phyloP scores from a whole-genome alignment of 2,797 vertebrate species.

The Gymnoscopelus microlampas region DNA sequence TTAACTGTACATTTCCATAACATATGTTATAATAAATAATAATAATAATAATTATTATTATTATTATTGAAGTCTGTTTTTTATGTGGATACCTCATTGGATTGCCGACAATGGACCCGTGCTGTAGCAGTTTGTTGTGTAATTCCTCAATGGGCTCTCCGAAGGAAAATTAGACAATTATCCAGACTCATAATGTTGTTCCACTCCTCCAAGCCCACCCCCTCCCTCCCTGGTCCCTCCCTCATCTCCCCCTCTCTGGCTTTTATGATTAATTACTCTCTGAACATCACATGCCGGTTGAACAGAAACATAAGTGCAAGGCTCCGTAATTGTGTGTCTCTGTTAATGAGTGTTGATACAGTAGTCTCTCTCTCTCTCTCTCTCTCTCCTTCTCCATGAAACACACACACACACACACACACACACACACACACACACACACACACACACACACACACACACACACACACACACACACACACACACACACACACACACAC shows the following conservation, averaged over 20 bases:
- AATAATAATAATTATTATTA: too few species aligned
- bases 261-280: slow-evolving; percentile 81
- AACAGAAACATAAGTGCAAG: slow-evolving; percentile 77
- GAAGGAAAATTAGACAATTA: slow-evolving; percentile 83
- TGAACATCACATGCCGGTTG: slow-evolving; percentile 79
- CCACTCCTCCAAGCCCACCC: slow-evolving; percentile 44
- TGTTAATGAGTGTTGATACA: slow-evolving; percentile 79
- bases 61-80: too few species aligned
- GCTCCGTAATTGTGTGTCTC: slow-evolving; percentile 76
- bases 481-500: not conserved
- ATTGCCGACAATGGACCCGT: slow-evolving; percentile 34
- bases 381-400: too few species aligned
- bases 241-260: slow-evolving; percentile 69
- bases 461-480: not conserved
- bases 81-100: slow-evolving; percentile 23
- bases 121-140: slow-evolving; percentile 65
- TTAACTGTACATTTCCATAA: too few species aligned
- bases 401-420: not conserved
- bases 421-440: slow-evolving; percentile 14
- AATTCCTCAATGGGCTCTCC: slow-evolving; percentile 72
- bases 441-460: slow-evolving; percentile 6
- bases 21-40: too few species aligned
- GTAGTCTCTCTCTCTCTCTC: slow-evolving; percentile 47
- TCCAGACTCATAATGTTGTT: slow-evolving; percentile 79
- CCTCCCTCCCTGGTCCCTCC: slow-evolving; percentile 5